Conservation (phyloP, 2,888 invertebrate species). For the Clostera curtula region DNA sequence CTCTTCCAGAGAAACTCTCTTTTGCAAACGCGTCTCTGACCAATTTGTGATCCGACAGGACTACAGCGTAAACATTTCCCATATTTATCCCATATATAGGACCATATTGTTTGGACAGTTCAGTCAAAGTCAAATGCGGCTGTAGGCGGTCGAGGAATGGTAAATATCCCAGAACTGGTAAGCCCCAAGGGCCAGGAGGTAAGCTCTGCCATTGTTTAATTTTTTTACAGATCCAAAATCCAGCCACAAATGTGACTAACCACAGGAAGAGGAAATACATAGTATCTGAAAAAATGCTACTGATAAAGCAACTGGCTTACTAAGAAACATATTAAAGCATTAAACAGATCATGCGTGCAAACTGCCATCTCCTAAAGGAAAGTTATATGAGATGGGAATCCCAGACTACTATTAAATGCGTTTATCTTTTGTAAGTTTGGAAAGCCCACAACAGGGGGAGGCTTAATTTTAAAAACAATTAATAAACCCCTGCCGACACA, state of each 20-base stretch:
- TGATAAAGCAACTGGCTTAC: too few species aligned
- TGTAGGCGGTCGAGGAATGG: conserved; percentile 79
- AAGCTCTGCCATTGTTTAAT: conserved; percentile 57
- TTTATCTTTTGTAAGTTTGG: too few species aligned
- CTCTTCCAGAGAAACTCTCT: conserved; percentile 83
- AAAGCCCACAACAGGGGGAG: too few species aligned
- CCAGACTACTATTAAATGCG: too few species aligned
- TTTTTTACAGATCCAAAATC: conserved; percentile 50
- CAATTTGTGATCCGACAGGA: conserved; percentile 83
- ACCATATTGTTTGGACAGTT: conserved; percentile 81
- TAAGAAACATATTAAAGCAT: too few species aligned
- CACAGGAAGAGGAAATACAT: conserved; percentile 47
- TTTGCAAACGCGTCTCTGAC: conserved; percentile 83
- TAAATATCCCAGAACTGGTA: conserved; percentile 87
- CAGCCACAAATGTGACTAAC: conserved; percentile 37
- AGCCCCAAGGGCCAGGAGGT: conserved; percentile 87
- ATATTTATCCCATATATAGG: conserved; percentile 82
- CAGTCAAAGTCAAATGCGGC: conserved; percentile 83
- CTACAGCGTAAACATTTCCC: conserved; percentile 84
- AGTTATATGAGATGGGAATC: too few species aligned
- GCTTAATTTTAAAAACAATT: too few species aligned
- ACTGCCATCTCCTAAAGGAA: too few species aligned
- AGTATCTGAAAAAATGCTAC: too few species aligned
- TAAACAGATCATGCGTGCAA: too few species aligned
- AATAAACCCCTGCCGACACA: too few species aligned